Conservation (phyloP, 2,113 vertebrate genomes). For the Vulpes lagopus region DNA sequence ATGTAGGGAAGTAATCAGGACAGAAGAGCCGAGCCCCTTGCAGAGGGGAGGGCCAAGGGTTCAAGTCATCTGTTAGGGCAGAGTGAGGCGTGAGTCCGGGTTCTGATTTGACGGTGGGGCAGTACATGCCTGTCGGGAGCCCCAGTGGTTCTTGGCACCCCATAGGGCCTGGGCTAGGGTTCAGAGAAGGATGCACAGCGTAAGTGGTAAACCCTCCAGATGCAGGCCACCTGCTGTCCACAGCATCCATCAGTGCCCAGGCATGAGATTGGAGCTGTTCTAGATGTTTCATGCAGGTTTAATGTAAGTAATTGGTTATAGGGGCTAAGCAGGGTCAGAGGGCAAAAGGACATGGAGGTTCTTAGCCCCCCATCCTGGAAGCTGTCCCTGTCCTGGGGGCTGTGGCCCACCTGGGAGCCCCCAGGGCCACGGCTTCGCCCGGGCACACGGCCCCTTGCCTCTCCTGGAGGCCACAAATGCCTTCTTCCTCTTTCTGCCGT, state of each 20-base stretch:
- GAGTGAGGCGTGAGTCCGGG: not conserved
- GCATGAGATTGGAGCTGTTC: not conserved
- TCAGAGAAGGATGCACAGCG: not conserved
- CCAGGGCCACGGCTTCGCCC: not conserved
- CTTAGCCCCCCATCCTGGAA: not conserved
- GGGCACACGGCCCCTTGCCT: not conserved
- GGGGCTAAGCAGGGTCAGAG: not conserved
- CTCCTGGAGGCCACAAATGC: not conserved
- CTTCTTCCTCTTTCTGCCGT: not conserved
- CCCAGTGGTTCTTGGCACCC: not conserved
- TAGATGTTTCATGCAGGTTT: not conserved
- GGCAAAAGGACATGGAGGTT: not conserved
- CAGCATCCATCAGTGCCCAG: not conserved
- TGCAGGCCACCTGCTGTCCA: no score
- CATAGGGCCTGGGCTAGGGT: not conserved
- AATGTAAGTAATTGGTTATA: not conserved
- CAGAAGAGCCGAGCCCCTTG: not conserved
- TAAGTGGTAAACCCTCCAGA: not conserved
- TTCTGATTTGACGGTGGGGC: not conserved
- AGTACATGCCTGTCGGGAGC: no score
- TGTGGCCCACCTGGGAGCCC: not conserved
- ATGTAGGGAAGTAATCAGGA: not conserved
- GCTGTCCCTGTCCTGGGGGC: no score
- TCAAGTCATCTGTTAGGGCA: not conserved
- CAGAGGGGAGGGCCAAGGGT: not conserved